Conservation (phyloP, 2,888 invertebrate species). For the Nyleta sp. region DNA sequence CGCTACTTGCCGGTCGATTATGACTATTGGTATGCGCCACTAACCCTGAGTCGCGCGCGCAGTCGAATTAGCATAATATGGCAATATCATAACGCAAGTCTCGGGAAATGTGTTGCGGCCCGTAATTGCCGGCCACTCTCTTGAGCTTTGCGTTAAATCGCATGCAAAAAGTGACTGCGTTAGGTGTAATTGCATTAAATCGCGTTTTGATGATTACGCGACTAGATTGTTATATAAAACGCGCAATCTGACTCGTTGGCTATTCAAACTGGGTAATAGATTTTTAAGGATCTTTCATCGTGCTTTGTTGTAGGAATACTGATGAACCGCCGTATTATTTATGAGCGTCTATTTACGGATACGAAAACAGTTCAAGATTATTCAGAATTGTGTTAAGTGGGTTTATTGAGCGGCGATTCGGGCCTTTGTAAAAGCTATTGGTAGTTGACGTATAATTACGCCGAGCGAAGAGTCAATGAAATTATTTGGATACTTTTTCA, state of each 20-base stretch:
- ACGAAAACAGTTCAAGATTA: slow-evolving; percentile 26
- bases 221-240: slow-evolving; percentile 23
- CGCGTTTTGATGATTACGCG: slow-evolving; percentile 21
- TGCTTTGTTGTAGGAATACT: slow-evolving; percentile 13
- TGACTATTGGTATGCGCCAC: slow-evolving; percentile 78
- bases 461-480: background rate
- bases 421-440: slow-evolving; percentile 1
- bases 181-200: slow-evolving; percentile 59
- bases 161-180: slow-evolving; percentile 68
- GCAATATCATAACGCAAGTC: slow-evolving; percentile 77
- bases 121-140: slow-evolving; percentile 63
- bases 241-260: slow-evolving; percentile 5
- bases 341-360: slow-evolving; percentile 7
- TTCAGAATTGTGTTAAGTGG: background rate
- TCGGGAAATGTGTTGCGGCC: slow-evolving; percentile 67
- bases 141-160: slow-evolving; percentile 69
- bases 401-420: slow-evolving; percentile 11
- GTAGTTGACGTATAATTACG: background rate
- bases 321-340: slow-evolving; percentile 11
- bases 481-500: slow-evolving; percentile 8
- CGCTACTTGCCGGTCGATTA: slow-evolving; percentile 70
- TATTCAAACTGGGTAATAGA: slow-evolving; percentile 21
- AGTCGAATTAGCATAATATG: slow-evolving; percentile 80
- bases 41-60: slow-evolving; percentile 72
- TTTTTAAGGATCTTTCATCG: slow-evolving; percentile 15